Percentiles rank a stretch among this genome's conserved stretches.
Conservation (phyloP, 2,888 invertebrate genomes). For the Sarcophaga carnaria region DNA sequence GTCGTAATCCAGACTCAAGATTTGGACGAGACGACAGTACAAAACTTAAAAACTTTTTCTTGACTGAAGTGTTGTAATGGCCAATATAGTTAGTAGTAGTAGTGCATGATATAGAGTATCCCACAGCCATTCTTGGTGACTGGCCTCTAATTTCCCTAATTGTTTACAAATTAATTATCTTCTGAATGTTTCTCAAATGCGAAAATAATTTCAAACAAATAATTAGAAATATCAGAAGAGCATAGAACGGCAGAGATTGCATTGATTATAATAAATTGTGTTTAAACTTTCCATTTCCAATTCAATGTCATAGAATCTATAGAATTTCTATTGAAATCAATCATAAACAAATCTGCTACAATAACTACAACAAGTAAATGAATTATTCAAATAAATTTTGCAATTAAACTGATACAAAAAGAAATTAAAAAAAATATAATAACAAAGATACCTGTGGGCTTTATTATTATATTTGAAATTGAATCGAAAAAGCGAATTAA, state of each 20-base stretch:
- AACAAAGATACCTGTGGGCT: neutral
- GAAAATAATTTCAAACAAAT: neutral
- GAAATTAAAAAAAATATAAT: neutral
- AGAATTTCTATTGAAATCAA: neutral
- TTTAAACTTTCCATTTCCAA: conserved; percentile 6
- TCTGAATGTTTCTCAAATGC: neutral
- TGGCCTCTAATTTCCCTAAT: too few species aligned
- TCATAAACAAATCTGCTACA: conserved; percentile 6
- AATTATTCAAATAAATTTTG: conserved; percentile 31
- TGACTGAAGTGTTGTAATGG: too few species aligned
- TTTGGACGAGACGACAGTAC: too few species aligned
- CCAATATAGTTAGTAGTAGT: too few species aligned
- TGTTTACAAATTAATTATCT: too few species aligned
- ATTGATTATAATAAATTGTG: conserved; percentile 6
- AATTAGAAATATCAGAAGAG: neutral
- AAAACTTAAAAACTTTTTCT: too few species aligned
- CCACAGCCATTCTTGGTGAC: too few species aligned
- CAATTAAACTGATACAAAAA: conserved; percentile 37
- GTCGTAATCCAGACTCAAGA: too few species aligned
- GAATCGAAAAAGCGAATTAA: conserved; percentile 17
- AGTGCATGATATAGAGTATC: too few species aligned
- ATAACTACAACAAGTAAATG: conserved; percentile 21
- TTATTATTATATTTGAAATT: conserved; percentile 14
- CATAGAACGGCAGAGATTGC: neutral
- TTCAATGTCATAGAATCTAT: neutral